These are phyloP conservation scores for Tanaodytes sp. DNA, from an alignment of 2,888 invertebrate species.

Conservation along the genomic window DNA sequence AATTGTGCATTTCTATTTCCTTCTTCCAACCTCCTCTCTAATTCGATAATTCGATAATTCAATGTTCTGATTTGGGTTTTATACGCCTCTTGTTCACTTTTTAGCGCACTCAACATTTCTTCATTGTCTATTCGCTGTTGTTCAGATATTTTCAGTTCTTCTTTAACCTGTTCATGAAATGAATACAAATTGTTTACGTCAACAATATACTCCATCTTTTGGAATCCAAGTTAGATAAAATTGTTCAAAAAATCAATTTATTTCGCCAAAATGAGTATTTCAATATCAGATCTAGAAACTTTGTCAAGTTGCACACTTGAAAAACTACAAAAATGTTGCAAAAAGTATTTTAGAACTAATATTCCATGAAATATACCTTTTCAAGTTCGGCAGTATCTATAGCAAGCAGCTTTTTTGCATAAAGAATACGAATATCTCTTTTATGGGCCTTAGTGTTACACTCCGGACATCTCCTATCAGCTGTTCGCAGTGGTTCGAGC, in stretches of 20 bases:
- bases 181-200: background rate
- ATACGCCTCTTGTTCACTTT: conserved; percentile 75
- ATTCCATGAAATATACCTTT: conserved; percentile 69
- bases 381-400: conserved; percentile 87
- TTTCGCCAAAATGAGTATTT: no score
- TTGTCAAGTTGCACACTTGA: no score
- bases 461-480: conserved; percentile 84
- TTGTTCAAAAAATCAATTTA: no score
- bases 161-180: conserved; percentile 69
- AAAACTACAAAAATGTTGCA: no score
- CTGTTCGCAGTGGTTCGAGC: conserved; percentile 76
- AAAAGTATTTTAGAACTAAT: background rate
- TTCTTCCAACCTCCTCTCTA: no score
- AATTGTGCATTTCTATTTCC: no score
- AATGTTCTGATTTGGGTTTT: conserved; percentile 70
- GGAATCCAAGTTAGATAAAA: no score
- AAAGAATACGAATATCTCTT: conserved; percentile 84
- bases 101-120: conserved; percentile 77
- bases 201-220: no score
- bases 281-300: background rate
- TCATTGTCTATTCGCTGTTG: conserved; percentile 54
- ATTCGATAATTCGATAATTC: conserved; percentile 60
- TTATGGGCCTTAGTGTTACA: conserved; percentile 84
- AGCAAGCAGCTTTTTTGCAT: conserved; percentile 83
- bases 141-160: conserved; percentile 51